These are phyloP conservation scores for Pseudochirops cupreus DNA, from an alignment of 2,797 vertebrate genomes.

Conservation along the genomic window DNA sequence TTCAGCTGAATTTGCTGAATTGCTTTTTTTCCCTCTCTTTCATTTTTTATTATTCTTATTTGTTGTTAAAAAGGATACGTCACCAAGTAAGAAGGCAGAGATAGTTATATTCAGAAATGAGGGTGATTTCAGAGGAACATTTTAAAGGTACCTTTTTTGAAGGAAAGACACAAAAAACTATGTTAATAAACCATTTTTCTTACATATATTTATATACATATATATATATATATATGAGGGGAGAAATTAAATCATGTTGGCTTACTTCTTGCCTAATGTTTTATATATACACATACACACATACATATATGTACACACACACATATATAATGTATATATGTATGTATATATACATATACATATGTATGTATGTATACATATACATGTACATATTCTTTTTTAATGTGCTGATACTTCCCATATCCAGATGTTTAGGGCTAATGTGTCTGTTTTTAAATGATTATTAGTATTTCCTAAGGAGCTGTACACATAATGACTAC, in stretches of 20 bases:
- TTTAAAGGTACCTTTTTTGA: neutral
- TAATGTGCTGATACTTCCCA: neutral
- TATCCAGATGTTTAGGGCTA: neutral
- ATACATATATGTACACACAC: too few relatives aligned
- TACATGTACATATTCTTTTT: too few relatives aligned
- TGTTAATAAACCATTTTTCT: neutral
- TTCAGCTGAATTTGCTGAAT: neutral
- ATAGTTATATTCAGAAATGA: neutral
- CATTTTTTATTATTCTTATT: neutral
- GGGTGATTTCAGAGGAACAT: neutral
- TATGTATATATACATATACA: too few relatives aligned
- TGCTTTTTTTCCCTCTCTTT: neutral
- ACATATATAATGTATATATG: too few relatives aligned
- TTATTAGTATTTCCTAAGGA: neutral
- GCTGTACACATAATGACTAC: neutral
- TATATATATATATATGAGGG: neutral
- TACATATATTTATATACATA: too few relatives aligned
- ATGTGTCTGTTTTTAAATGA: slow-evolving; percentile 25
- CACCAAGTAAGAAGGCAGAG: neutral
- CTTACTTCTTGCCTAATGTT: slow-evolving; percentile 42
- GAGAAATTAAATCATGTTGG: neutral
- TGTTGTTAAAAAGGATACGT: neutral
- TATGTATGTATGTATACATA: too few relatives aligned
- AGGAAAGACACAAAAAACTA: neutral
- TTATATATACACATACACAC: too few relatives aligned